Conservation (phyloP, 2,888 invertebrate species). For the Ochlodes sylvanus region DNA sequence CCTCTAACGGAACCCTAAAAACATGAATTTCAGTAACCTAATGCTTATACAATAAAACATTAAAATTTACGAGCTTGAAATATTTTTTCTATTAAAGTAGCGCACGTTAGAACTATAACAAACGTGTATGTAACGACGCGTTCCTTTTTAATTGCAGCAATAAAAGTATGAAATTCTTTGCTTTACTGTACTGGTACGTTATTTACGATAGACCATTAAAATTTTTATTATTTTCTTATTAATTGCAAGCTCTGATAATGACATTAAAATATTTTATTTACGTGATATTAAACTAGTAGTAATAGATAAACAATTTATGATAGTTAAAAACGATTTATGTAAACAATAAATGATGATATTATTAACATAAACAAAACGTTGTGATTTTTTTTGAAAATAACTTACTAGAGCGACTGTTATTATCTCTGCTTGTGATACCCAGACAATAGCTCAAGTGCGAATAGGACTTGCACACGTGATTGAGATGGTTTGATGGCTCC, state of each 20-base stretch:
- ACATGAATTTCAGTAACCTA: neutral
- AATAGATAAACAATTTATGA: no score
- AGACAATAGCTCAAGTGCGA: no score
- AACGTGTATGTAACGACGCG: constrained; percentile 11
- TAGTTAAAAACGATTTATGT: no score
- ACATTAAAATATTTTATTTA: constrained; percentile 4
- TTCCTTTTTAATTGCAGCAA: constrained; percentile 35
- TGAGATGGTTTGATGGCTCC: no score
- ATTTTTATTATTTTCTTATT: constrained; percentile 22
- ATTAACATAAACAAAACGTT: no score
- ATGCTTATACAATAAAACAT: neutral
- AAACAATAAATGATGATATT: no score
- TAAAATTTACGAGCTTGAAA: constrained; percentile 19
- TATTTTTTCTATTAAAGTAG: constrained; percentile 32
- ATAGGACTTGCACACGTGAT: no score
- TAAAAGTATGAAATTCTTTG: constrained; percentile 35
- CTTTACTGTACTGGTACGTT: constrained; percentile 19
- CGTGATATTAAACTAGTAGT: neutral
- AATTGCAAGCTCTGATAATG: constrained; percentile 14
- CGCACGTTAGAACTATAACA: constrained; percentile 19
- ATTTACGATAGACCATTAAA: constrained; percentile 28
- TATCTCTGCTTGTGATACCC: no score
- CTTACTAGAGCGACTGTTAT: no score
- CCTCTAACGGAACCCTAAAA: neutral
- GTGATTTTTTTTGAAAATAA: no score